Evolutionary conservation across 2,797 vertebrate genomes (phyloP).

Genomic region (Syngnathus rostellatus): DNA sequence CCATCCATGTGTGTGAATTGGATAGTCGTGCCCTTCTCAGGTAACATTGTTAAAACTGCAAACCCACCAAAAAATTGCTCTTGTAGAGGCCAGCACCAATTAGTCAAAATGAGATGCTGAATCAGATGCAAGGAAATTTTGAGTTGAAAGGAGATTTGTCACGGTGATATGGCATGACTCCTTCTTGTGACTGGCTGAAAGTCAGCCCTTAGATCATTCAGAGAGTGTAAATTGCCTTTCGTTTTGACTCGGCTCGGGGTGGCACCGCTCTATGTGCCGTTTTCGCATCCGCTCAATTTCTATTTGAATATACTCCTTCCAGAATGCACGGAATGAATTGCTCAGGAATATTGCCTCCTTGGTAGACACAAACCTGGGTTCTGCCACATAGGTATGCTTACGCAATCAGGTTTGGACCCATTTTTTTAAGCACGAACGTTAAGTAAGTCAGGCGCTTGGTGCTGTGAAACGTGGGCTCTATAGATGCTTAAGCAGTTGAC

Average conservation of each 20-base stretch:
- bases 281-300: not conserved
- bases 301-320: not conserved
- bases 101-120: not conserved
- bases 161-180: not conserved
- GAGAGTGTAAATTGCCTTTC: not conserved
- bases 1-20: not conserved
- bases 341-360: not conserved
- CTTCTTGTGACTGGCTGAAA: not conserved
- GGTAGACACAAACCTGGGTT: not conserved
- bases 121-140: not conserved
- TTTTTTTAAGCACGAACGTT: not conserved
- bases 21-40: not conserved
- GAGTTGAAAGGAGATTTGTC: not conserved
- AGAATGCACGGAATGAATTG: not conserved
- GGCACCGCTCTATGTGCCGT: too few relatives aligned
- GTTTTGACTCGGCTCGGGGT: not conserved
- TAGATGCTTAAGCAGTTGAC: slow-evolving; percentile 38
- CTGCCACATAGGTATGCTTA: not conserved
- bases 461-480: slow-evolving; percentile 18
- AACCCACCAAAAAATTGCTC: not conserved
- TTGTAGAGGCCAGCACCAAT: not conserved
- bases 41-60: not conserved
- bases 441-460: not conserved
- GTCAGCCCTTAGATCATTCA: not conserved
- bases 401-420: not conserved